Evolutionary conservation across 1,140 invertebrate species (phyloP), one percentile per base, ranked within the genome.

Genomic region (Venturia canescens): DNA sequence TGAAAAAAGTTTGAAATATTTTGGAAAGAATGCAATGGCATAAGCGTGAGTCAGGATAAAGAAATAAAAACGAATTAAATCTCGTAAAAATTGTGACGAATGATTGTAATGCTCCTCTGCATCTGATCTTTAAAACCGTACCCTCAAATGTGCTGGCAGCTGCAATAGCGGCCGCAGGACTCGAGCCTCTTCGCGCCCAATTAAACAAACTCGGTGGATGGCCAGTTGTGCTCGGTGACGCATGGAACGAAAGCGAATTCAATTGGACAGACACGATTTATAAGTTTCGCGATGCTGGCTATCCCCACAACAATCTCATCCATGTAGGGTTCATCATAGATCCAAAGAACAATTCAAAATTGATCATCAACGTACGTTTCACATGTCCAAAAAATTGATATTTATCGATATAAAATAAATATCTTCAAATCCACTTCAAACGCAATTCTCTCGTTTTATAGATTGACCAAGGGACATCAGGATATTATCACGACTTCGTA

Each of bases 381-480:
- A 13, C 53, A 27, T 31, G 15, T 67, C 4, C 3, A 13, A 29
- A 57, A 50, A 9, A 38, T 70, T 0, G 26, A 15, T 50, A 6
- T n/a, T n/a, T 34, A 34, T 9, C 38, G 11, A 44, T 74, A 3
- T 27, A 23, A 16, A 26, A 7, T 57, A 16, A 18, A n/a, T n/a
- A n/a, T n/a, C n/a, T n/a, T n/a, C n/a, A n/a, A n/a, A n/a, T n/a
- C n/a, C n/a, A n/a, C n/a, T n/a, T n/a, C n/a, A n/a, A n/a, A n/a
- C n/a, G n/a, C n/a, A n/a, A n/a, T n/a, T n/a, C n/a, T n/a, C n/a
- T n/a, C 34, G 11, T 72, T 74, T 84, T 85, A 38, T 89, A 98
- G 97, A 87, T 99, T 85, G 98, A 99, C 92, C 98, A 99, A 94
- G 96, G 97, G 0, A 94, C 96, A 0, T 92, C 99, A 70, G 97